Conservation (phyloP, 2,888 invertebrate species). For the Limnephilus auricula region DNA sequence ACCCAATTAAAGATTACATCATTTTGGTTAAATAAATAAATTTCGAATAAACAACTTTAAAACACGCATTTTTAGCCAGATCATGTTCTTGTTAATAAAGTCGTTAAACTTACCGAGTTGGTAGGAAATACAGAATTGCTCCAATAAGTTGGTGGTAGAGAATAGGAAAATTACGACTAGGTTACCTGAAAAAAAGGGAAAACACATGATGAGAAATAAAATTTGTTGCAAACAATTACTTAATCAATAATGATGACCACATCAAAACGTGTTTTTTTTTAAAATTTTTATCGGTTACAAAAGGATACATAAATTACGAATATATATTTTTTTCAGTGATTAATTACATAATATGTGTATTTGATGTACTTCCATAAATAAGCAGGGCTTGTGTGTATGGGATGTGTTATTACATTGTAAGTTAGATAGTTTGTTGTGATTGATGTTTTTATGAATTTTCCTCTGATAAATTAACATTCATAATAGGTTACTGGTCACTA, state of each 20-base stretch:
- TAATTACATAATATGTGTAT: no score
- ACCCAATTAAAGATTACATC: background rate
- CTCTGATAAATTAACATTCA: no score
- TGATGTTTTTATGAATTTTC: background rate
- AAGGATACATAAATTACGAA: no score
- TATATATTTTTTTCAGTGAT: no score
- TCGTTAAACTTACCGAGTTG: background rate
- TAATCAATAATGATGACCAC: no score
- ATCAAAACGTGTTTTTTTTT: no score
- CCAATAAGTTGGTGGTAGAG: background rate
- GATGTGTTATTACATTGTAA: no score
- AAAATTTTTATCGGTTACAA: no score
- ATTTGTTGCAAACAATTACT: background rate
- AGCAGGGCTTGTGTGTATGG: no score
- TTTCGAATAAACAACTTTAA: background rate
- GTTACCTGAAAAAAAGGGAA: background rate
- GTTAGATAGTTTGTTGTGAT: background rate
- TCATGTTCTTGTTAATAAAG: constrained; percentile 2
- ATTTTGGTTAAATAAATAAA: background rate
- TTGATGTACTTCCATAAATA: no score
- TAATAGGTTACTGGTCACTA: no score
- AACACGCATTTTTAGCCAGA: background rate
- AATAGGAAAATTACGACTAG: background rate
- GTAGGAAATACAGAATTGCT: background rate
- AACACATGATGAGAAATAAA: background rate